Percentiles rank a stretch among this genome's conserved stretches.
phyloP scores from a whole-genome alignment of 2,113 vertebrate genomes.

The Typhlomys cinereus region DNA sequence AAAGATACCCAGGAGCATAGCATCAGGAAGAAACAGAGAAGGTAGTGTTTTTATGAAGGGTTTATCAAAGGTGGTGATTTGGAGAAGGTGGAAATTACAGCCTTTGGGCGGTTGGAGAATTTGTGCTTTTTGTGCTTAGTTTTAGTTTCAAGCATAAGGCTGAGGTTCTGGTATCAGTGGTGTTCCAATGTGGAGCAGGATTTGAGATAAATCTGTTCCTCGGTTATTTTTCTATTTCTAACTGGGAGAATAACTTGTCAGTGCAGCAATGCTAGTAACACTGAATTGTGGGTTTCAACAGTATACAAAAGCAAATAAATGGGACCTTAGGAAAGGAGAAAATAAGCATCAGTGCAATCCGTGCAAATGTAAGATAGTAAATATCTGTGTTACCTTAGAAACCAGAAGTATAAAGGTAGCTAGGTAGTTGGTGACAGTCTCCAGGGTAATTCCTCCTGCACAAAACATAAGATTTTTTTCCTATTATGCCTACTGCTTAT shows the following conservation, averaged over 20 bases:
- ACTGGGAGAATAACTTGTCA: slow-evolving; percentile 6
- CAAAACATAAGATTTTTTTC: slow-evolving; percentile 45
- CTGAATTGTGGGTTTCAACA: slow-evolving; percentile 54
- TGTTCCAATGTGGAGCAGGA: not conserved
- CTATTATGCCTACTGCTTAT: slow-evolving; percentile 54
- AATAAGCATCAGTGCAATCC: slow-evolving; percentile 47
- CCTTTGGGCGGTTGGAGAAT: slow-evolving; percentile 18
- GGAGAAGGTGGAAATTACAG: slow-evolving; percentile 43
- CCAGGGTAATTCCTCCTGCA: slow-evolving; percentile 62
- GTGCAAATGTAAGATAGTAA: slow-evolving; percentile 57
- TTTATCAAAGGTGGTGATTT: slow-evolving; percentile 29
- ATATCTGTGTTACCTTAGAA: slow-evolving; percentile 70
- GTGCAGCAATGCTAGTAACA: slow-evolving; percentile 36
- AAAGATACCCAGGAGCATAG: slow-evolving; percentile 48
- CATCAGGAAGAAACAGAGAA: slow-evolving; percentile 20
- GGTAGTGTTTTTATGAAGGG: not conserved
- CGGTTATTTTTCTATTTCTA: slow-evolving; percentile 34
- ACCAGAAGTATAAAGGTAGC: slow-evolving; percentile 65
- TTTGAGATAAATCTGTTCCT: not conserved
- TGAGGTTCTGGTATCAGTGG: not conserved
- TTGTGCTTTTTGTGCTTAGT: slow-evolving; percentile 16
- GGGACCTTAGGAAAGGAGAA: slow-evolving; percentile 56
- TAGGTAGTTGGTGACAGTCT: slow-evolving; percentile 66
- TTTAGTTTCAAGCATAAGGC: not conserved
- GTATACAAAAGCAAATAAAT: slow-evolving; percentile 43